Conservation (phyloP, 2,113 vertebrate species). For the Ibidorhyncha struthersii region DNA sequence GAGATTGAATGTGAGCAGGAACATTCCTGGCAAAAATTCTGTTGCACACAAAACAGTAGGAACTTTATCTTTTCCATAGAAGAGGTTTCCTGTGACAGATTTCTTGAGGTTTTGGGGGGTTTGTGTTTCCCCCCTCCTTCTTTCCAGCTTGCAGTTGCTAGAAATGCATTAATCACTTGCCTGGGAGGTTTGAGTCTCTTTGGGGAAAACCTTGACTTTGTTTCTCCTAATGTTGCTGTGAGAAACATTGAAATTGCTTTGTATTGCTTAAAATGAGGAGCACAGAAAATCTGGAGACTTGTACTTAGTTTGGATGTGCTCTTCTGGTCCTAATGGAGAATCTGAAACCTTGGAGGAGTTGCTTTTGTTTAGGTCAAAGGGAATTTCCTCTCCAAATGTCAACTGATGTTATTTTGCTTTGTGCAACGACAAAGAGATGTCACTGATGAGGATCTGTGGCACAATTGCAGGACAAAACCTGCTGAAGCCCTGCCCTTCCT, state of each 20-base stretch:
- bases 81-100: not conserved
- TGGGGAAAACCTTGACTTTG: not conserved
- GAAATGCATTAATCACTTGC: not conserved
- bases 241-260: not conserved
- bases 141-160: not conserved
- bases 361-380: not conserved
- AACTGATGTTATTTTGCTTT: not conserved
- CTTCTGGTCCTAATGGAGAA: not conserved
- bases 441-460: not conserved
- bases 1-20: not conserved
- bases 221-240: not conserved
- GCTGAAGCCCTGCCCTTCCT: not conserved
- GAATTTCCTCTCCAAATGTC: not conserved
- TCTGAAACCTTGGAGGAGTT: not conserved
- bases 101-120: not conserved
- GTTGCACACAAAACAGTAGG: accelerated
- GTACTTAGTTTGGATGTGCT: not conserved
- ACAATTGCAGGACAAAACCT: accelerated
- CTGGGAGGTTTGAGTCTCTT: not conserved
- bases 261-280: not conserved
- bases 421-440: not conserved
- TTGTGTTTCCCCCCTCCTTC: not conserved
- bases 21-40: not conserved
- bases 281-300: not conserved
- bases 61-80: not conserved